These are phyloP conservation scores for Cryptops parisi DNA, from an alignment of 2,888 invertebrate genomes.

Conservation along the genomic window DNA sequence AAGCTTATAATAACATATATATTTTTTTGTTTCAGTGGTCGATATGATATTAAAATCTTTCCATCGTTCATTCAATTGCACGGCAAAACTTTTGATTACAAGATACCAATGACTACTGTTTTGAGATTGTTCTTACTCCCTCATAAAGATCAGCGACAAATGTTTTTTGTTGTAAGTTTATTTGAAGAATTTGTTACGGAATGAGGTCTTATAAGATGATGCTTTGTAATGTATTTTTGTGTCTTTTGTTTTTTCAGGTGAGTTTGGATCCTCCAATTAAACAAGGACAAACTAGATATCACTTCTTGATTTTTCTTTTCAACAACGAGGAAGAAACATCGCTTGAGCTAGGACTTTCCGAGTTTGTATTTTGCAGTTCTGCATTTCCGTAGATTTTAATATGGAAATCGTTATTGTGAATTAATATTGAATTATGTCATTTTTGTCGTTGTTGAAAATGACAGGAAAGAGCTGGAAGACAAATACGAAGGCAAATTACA, in stretches of 20 bases:
- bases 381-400: too few relatives aligned
- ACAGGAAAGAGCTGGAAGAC: constrained; percentile 71
- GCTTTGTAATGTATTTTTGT: too few relatives aligned
- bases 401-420: too few relatives aligned
- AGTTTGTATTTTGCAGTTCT: constrained; percentile 55
- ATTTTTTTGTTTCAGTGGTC: constrained; percentile 59
- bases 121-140: constrained; percentile 85
- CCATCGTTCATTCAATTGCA: constrained; percentile 81
- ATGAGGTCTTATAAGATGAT: too few relatives aligned
- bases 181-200: too few relatives aligned
- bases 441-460: too few relatives aligned
- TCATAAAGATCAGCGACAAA: constrained; percentile 94
- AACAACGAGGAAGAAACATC: constrained; percentile 86
- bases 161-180: constrained; percentile 78
- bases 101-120: constrained; percentile 55
- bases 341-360: constrained; percentile 77
- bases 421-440: too few relatives aligned
- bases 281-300: constrained; percentile 97
- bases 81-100: constrained; percentile 58
- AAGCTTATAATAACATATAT: too few relatives aligned
- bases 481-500: constrained; percentile 86
- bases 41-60: constrained; percentile 91
- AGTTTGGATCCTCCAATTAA: constrained; percentile 98
- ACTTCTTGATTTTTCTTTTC: constrained; percentile 86
- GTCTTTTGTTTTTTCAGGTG: constrained; percentile 32